Evolutionary conservation across 2,797 vertebrate genomes (phyloP), one percentile per base, ranked within the genome.

Genomic region (Propithecus perrieri): DNA sequence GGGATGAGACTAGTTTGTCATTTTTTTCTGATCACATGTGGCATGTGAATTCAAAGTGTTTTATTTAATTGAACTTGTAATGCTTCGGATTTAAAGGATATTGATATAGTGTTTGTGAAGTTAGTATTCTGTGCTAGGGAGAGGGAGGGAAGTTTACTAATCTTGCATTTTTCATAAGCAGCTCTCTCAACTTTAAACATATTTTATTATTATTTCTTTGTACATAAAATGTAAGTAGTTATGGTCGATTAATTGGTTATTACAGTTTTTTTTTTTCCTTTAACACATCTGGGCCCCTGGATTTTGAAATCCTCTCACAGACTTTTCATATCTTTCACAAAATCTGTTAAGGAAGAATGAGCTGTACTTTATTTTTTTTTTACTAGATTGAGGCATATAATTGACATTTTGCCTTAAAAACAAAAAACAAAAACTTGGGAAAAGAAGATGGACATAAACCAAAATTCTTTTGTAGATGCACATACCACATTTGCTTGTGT

Each of bases 401-500:
- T 75, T 92, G 76, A 90, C 67, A 92, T 88, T 96, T 96, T 90
- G 61, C 46, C 38, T 91, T 90, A 61, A 83, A 75, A 85, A 43
- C 41, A 46, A 48, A 88, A 50, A 43, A 38, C n/a, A 61, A 12
- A 46, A 22, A 48, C 26, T 53, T 78, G 48, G 74, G 89, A 78
- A 76, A 92, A 53, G 76, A 94, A 96, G 69, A 93, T 89, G 75
- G 75, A 94, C 79, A 61, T 72, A 97, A 97, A 86, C 71, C 61
- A 55, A 75, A 74, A 78, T 67, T 33, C 15, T 95, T 97, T 85
- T 78, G 26, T 92, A 91, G 94, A n/a, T 89, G n/a, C 15, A 83
- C 20, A 61, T 26, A 67, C 13, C 55, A 30, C 63, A 30, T 85
- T 80, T 75, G 43, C 84, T 94, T 90, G 46, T 41, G 13, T 86